Base-by-base conservation (phyloP, 2,888 invertebrate genomes). In the Eumacrocentrus americanus region DNA sequence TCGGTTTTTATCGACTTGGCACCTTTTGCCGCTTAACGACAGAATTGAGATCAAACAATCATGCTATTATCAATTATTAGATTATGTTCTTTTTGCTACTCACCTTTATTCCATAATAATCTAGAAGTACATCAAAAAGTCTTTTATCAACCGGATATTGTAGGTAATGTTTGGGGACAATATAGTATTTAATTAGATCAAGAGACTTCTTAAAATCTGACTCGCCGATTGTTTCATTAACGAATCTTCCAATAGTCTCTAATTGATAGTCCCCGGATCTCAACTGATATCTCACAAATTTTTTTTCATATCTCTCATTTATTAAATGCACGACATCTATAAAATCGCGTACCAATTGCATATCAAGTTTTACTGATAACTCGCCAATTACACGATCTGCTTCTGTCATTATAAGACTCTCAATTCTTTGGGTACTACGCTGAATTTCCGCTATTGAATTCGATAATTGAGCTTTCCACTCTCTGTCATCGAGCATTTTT, bases 381-480 rank as follows among this genome's bases (percentile, higher is more conserved):
- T 50, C 50, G 4, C 29, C 9, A 34, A 50, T 50, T 6, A 50
- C 29, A n/a, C 50, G n/a, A 34, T 50, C n/a, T 12, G 35, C 50
- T 18, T 50, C 35, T 6, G 25, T 18, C 14, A 16, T 50, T n/a
- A 50, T 29, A 1, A 35, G 18, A 5, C 29, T 2, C 14, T 50
- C 50, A 7, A 50, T 50, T 34, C 18, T 50, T 16, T n/a, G 6
- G 3, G 50, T 50, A 14, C 35, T 50, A 7, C 29, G 5, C 9
- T 14, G 14, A 14, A 50, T 20, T 50, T 50, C 50, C 12, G 25
- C 29, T 14, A 50, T 14, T 9, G 50, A 25, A n/a, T 50, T 16
- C 3, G 29, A 18, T 5, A 42, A 12, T 20, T 42, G 14, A 16
- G 3, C 9, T 14, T 42, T 42, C 42, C 42, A 42, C 42, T 16